Base-by-base conservation (phyloP, 2,888 invertebrate genomes). In the Drosophila mercatorum region DNA sequence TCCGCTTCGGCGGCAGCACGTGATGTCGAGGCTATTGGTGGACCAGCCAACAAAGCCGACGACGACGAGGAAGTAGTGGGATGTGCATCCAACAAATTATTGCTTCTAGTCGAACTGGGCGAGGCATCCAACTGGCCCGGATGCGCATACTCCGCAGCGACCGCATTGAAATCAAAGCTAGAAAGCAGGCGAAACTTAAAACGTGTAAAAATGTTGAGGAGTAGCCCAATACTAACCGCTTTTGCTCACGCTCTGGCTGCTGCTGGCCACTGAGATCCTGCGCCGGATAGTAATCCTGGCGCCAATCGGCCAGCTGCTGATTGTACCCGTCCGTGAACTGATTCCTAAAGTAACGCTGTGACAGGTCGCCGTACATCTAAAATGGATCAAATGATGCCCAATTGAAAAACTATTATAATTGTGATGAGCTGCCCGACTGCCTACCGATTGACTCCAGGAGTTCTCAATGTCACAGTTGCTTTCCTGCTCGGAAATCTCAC, bases 401-500 rank as follows among this genome's bases (percentile, higher is more conserved):
- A 1, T 41, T 28, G 40, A 28, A 5, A 8, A 31, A 28, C 17
- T 1, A 2, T 17, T 1, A 5, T 12, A 6, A 2, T 22, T 55
- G 0, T 10, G 28, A 2, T n/a, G 10, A 22, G 4, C 4, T 12
- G 31, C 11, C n/a, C 28, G 7, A 1, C 11, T 12, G 47, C 68
- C 59, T 93, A 96, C 95, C 94, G 96, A 92, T 80, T 93, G 92
- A 74, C 95, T 95, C 95, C 96, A 96, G 3, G 96, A 95, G 78
- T 93, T 92, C 81, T 97, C 97, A 90, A 96, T 96, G 81, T 96
- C 96, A 12, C 96, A 97, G 89, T 96, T 96, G 93, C 97, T 97
- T 91, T 97, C 97, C 91, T 97, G 97, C 17, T 97, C 97, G 14
- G 97, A 97, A 47, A 97, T 94, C 93, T 97, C 97, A 1, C 97